These are phyloP conservation scores for Pteria penguin DNA, from an alignment of 2,888 invertebrate genomes.

Conservation along the genomic window DNA sequence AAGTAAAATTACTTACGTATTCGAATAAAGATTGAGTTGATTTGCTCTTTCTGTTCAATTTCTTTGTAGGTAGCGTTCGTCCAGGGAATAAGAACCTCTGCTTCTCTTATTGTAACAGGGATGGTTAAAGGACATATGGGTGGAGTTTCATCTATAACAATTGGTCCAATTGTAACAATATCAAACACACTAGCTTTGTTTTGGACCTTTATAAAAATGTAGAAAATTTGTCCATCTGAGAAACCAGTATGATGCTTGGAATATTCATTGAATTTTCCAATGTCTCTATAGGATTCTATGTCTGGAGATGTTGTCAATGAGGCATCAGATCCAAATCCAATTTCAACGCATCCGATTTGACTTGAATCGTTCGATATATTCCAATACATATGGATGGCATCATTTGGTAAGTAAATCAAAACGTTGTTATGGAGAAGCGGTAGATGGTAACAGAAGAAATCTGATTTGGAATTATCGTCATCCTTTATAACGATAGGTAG, in stretches of 20 bases:
- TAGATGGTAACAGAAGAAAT: constrained; percentile 30
- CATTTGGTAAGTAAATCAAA: constrained; percentile 23
- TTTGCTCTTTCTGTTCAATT: constrained; percentile 40
- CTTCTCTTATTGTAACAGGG: neutral
- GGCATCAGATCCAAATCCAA: constrained; percentile 50
- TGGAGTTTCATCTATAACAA: constrained; percentile 51
- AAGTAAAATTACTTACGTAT: constrained; percentile 36
- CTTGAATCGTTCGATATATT: constrained; percentile 37
- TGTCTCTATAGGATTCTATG: constrained; percentile 23
- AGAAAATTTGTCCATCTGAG: constrained; percentile 38
- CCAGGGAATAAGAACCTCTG: constrained; percentile 30
- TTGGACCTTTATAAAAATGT: constrained; percentile 39
- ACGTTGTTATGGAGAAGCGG: constrained; percentile 17
- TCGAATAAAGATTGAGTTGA: constrained; percentile 37
- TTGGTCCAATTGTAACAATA: constrained; percentile 42
- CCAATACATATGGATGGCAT: constrained; percentile 48
- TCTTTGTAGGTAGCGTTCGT: constrained; percentile 33
- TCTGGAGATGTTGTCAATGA: constrained; percentile 38
- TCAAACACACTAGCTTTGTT: constrained; percentile 47
- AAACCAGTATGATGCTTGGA: constrained; percentile 45
- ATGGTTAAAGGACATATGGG: constrained; percentile 32
- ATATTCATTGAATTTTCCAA: constrained; percentile 23
- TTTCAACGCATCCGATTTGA: constrained; percentile 48
- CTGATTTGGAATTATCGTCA: constrained; percentile 32
- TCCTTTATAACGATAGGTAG: neutral